Conservation (phyloP, 1,140 invertebrate genomes). For the Danaus melanippus region DNA sequence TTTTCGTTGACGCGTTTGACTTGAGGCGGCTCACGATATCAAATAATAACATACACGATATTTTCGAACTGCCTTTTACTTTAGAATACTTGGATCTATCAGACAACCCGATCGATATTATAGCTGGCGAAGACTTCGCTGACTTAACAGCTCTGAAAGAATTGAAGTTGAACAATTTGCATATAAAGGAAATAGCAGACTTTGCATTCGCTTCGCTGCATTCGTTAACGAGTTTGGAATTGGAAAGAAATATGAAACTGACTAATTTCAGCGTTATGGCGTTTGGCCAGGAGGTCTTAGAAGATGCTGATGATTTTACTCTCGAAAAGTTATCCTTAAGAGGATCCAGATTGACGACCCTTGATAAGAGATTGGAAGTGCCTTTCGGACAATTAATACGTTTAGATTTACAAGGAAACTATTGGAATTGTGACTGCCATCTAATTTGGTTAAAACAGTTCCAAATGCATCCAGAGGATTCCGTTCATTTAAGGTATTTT, state of each 20-base stretch:
- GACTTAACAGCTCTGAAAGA: constrained; percentile 48
- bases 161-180: constrained; percentile 57
- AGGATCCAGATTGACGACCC: constrained; percentile 45
- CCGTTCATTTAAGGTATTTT: constrained; percentile 55
- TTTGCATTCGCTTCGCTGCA: constrained; percentile 46
- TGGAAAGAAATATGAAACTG: constrained; percentile 58
- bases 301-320: constrained; percentile 51
- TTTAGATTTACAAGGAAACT: constrained; percentile 60
- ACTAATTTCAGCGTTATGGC: constrained; percentile 43
- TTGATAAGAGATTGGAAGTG: constrained; percentile 38
- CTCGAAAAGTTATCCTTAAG: constrained; percentile 50
- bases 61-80: constrained; percentile 60
- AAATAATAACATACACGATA: constrained; percentile 45
- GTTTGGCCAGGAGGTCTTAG: constrained; percentile 52
- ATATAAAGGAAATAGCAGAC: constrained; percentile 46
- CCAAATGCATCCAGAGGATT: constrained; percentile 42
- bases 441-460: constrained; percentile 55
- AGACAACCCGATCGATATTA: constrained; percentile 49
- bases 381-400: constrained; percentile 45
- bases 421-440: constrained; percentile 62
- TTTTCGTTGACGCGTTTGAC: constrained; percentile 59
- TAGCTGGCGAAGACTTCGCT: constrained; percentile 48
- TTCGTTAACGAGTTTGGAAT: constrained; percentile 40
- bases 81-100: constrained; percentile 64
- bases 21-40: constrained; percentile 45